Evolutionary conservation across 2,888 invertebrate species (phyloP).

Genomic region (Ichneumoninae sp.): DNA sequence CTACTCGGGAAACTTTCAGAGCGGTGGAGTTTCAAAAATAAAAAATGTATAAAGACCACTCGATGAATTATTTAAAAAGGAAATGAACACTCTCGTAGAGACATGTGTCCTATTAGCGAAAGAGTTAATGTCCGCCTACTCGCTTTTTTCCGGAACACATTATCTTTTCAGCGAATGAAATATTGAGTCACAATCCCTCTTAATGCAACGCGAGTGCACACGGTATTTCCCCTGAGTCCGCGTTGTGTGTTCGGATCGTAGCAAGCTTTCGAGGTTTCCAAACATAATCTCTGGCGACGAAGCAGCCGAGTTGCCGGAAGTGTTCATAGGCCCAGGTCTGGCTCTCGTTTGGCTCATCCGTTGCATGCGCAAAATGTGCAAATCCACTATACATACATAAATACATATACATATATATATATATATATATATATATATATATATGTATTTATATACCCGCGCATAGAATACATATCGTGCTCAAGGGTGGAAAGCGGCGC

Average conservation of each 20-base stretch:
- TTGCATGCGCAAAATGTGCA: slow-evolving; percentile 6
- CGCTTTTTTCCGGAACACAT: too few relatives aligned
- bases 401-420: neutral
- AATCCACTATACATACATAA: slow-evolving; percentile 11
- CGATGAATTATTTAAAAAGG: too few relatives aligned
- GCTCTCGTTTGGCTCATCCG: slow-evolving; percentile 9
- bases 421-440: too few relatives aligned
- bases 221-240: neutral
- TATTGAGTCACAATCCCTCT: too few relatives aligned
- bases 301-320: neutral
- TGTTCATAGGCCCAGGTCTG: neutral
- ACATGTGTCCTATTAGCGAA: too few relatives aligned
- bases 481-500: slow-evolving; percentile 27
- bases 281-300: neutral
- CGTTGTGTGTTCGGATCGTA: neutral
- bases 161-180: too few relatives aligned
- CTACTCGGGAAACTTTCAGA: too few relatives aligned
- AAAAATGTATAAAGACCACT: too few relatives aligned
- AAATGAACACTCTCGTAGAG: too few relatives aligned
- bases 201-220: too few relatives aligned
- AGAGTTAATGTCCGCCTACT: too few relatives aligned
- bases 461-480: neutral
- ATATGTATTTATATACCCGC: neutral
- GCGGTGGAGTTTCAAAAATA: too few relatives aligned
- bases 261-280: slow-evolving; percentile 15